Evolutionary conservation across 2,113 vertebrate genomes (phyloP).

Genomic region (Tiliqua scincoides): DNA sequence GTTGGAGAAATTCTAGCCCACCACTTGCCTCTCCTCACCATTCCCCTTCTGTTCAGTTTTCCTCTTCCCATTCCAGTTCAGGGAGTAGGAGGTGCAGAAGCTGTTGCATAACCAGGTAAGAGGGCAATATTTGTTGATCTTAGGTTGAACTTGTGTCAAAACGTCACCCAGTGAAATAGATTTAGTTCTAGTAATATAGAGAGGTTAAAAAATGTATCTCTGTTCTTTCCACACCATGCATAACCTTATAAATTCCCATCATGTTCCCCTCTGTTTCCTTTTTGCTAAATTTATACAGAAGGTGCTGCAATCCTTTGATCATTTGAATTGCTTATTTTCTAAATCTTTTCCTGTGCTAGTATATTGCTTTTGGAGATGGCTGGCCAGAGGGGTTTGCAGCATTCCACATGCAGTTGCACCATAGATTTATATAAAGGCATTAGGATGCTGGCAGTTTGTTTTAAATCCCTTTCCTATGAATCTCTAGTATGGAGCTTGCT

Average conservation of each 20-base stretch:
- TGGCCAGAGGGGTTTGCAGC: background rate
- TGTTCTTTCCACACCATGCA: background rate
- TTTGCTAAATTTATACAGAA: background rate
- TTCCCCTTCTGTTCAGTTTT: too few species aligned
- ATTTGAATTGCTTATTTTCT: background rate
- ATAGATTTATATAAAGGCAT: background rate
- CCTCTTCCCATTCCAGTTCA: too few species aligned
- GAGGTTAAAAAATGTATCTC: background rate
- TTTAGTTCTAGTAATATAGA: background rate
- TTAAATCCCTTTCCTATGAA: background rate
- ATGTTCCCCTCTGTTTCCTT: background rate
- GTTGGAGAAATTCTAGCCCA: too few species aligned
- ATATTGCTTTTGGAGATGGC: background rate
- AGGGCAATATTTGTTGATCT: too few species aligned
- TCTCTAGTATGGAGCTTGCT: background rate
- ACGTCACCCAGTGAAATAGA: too few species aligned
- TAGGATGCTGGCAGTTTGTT: background rate
- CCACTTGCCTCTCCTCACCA: too few species aligned
- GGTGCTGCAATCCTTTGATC: background rate
- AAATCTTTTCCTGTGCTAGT: background rate
- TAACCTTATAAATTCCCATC: background rate
- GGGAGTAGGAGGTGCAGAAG: too few species aligned
- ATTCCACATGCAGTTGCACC: background rate
- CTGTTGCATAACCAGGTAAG: too few species aligned
- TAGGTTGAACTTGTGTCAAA: too few species aligned